Evolutionary conservation across 2,113 vertebrate genomes (phyloP).

Genomic region (Ciconia stormi): DNA sequence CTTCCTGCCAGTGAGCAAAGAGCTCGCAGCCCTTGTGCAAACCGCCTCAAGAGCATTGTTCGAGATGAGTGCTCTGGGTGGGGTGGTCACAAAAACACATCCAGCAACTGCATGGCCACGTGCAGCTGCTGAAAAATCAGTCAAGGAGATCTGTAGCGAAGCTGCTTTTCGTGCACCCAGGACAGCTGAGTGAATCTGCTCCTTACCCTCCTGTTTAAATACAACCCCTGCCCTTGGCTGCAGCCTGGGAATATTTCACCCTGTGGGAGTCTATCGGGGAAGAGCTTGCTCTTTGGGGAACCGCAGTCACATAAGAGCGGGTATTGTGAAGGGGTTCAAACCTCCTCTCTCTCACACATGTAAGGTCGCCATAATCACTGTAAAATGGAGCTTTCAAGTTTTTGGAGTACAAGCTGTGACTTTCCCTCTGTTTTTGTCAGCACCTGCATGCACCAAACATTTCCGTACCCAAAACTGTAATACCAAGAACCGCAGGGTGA

Average conservation of each 20-base stretch:
- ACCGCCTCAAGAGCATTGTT: not conserved
- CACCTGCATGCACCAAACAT: not conserved
- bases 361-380: not conserved
- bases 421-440: not conserved
- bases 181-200: not conserved
- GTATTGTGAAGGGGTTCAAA: not conserved
- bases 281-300: not conserved
- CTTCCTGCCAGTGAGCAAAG: not conserved
- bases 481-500: not conserved
- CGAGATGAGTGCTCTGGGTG: not conserved
- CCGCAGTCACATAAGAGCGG: not conserved
- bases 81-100: not conserved
- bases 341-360: not conserved
- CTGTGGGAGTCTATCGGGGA: not conserved
- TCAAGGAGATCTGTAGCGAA: not conserved
- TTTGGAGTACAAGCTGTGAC: not conserved
- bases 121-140: not conserved
- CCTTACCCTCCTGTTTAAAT: not conserved
- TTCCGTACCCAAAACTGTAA: not conserved
- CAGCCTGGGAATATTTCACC: not conserved
- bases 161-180: not conserved
- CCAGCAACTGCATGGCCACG: not conserved
- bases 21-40: not conserved
- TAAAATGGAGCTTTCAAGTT: not conserved
- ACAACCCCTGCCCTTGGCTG: not conserved